Evolutionary conservation across 2,797 vertebrate genomes (phyloP).

Genomic region (Myotis planiceps): DNA sequence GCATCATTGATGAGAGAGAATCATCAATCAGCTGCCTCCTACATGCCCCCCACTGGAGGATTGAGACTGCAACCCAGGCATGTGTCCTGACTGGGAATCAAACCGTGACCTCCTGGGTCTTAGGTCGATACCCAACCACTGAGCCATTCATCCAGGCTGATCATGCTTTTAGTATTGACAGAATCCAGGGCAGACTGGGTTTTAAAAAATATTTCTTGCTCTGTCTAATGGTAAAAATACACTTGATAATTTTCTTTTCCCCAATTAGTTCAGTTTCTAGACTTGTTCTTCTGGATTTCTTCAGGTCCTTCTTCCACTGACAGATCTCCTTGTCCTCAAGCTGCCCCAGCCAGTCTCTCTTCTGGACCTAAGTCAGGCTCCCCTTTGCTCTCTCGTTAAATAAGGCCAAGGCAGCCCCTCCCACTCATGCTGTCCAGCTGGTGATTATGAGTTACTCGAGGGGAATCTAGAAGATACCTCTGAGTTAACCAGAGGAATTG

Average conservation of each 20-base stretch:
- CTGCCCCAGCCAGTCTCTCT: neutral
- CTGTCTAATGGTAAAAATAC: neutral
- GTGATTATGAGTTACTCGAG: neutral
- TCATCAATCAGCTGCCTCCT: too few species aligned
- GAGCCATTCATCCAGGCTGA: neutral
- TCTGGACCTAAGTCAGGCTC: neutral
- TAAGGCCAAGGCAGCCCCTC: neutral
- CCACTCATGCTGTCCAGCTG: neutral
- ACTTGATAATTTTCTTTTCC: neutral
- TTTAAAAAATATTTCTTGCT: neutral
- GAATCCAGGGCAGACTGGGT: neutral
- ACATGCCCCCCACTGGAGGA: too few species aligned
- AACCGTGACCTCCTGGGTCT: too few species aligned
- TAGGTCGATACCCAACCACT: too few species aligned
- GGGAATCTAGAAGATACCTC: neutral
- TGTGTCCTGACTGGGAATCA: too few species aligned
- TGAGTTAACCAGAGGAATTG: neutral
- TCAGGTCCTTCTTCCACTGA: neutral
- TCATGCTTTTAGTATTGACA: constrained; percentile 2
- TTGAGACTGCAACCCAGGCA: too few species aligned
- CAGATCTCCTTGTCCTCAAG: neutral
- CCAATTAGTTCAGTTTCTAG: neutral
- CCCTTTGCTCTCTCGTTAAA: neutral
- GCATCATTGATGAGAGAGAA: too few species aligned
- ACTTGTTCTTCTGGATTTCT: neutral